Percentiles rank a stretch among this genome's conserved stretches.
Conservation (phyloP, 2,113 vertebrate species). For the Pavo muticus region DNA sequence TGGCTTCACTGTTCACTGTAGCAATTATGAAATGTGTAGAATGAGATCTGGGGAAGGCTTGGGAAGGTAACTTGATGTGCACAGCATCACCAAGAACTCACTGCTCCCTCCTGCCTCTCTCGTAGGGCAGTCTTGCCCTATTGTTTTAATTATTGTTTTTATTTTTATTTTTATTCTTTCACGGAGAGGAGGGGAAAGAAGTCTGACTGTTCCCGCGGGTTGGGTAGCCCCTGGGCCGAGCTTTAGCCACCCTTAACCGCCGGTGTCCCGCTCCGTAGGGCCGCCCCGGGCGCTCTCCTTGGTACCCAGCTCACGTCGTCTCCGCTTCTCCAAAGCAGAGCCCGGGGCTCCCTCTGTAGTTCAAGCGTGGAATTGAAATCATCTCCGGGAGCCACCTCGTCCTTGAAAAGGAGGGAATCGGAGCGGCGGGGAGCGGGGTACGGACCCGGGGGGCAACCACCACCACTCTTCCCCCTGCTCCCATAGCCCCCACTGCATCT, state of each 20-base stretch:
- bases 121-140: rapidly evolving
- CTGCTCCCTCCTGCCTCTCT: background rate
- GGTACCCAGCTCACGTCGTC: background rate
- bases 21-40: rapidly evolving
- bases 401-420: rapidly evolving
- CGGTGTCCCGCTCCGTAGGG: too few relatives aligned
- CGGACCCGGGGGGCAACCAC: background rate
- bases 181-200: rapidly evolving
- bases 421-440: rapidly evolving
- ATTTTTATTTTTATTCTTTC: background rate
- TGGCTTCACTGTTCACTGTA: background rate
- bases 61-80: background rate
- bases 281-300: background rate
- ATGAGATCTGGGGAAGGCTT: rapidly evolving
- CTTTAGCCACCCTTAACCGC: rapidly evolving
- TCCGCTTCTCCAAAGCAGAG: background rate
- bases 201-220: background rate
- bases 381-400: rapidly evolving
- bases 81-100: background rate
- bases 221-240: rapidly evolving
- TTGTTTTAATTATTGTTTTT: background rate
- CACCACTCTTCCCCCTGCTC: too few relatives aligned
- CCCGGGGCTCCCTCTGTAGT: constrained; percentile 64
- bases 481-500: too few relatives aligned
- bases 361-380: background rate